Conservation (phyloP, 2,888 invertebrate species). For the Euplagia quadripunctaria region DNA sequence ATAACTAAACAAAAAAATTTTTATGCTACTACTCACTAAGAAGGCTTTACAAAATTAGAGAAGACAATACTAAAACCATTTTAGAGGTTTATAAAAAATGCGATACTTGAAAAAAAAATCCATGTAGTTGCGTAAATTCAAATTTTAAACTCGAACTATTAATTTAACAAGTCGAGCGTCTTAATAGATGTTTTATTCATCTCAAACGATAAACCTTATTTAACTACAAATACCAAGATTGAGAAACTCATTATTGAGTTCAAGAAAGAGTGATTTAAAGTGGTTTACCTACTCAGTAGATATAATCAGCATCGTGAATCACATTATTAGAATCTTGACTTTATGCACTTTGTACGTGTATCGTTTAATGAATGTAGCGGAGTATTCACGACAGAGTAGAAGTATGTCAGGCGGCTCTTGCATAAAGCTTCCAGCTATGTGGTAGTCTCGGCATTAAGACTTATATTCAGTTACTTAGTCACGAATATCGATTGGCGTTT, state of each 20-base stretch:
- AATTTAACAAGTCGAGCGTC: constrained; percentile 20
- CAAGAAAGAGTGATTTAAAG: constrained; percentile 37
- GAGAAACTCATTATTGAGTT: not conserved
- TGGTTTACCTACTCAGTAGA: constrained; percentile 17
- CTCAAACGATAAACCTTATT: constrained; percentile 39
- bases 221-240: constrained; percentile 40
- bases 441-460: constrained; percentile 22
- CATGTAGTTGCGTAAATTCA: constrained; percentile 8
- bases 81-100: not conserved
- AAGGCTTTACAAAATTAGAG: constrained; percentile 19
- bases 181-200: constrained; percentile 27
- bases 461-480: constrained; percentile 7
- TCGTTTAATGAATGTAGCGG: constrained; percentile 33
- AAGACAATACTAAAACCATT: constrained; percentile 7
- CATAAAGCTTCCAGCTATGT: constrained; percentile 34
- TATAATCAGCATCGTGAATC: not conserved
- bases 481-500: too few species aligned
- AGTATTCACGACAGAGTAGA: constrained; percentile 26
- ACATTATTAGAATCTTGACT: too few species aligned
- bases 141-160: not conserved
- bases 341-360: constrained; percentile 15
- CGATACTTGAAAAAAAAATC: not conserved
- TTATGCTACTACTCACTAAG: not conserved
- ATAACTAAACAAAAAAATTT: constrained; percentile 6
- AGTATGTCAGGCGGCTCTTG: constrained; percentile 32